Evolutionary conservation across 2,888 invertebrate species (phyloP), one percentile per base, ranked within the genome.

Genomic region (Athalia circularis): DNA sequence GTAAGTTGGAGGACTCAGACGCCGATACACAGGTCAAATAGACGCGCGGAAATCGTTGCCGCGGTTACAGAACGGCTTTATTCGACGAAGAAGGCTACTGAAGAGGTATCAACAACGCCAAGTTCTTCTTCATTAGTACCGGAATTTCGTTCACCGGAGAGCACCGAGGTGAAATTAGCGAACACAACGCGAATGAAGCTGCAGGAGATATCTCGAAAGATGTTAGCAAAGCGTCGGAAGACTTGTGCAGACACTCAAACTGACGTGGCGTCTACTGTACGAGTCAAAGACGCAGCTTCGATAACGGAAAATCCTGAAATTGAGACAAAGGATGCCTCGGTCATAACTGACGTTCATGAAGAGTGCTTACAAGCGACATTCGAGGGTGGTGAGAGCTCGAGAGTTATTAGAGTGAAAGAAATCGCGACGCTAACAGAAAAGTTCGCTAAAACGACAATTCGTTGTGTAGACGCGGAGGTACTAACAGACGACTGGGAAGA

Each of bases 31-130:
- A 84, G 87, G 47, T 81, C 85, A 1, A 84, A 91, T 62, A 93
- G 93, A 86, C 90, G 94, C 84, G 93, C 94, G 29, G 94, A 94
- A 88, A 94, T 95, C 74, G 94, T 95, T 3, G 94, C 94, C 4
- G 94, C 94, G 0, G 95, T 95, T 3, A 95, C 95, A 3, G 93
- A 93, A 83, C 91, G 95, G 83, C 89, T 95, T 11, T 95, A 94
- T 86, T 92, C 93, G 0, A 94, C 86, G 59, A 87, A 85, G 52
- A 88, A 88, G 70, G 80, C 79, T 0, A 8, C 79, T 1, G 88
- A 87, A 43, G 89, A 89, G 11, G 64, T 11, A 5, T 59, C 77
- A 52, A 59, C 80, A 5, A 70, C 74, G 11, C 59, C 79, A 9
- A 6, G 50, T 29, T 29, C 29, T 29, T 29, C 29, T 29, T 29